Evolutionary conservation across 2,113 vertebrate species (phyloP).

Genomic region (Cynoglossus semilaevis): DNA sequence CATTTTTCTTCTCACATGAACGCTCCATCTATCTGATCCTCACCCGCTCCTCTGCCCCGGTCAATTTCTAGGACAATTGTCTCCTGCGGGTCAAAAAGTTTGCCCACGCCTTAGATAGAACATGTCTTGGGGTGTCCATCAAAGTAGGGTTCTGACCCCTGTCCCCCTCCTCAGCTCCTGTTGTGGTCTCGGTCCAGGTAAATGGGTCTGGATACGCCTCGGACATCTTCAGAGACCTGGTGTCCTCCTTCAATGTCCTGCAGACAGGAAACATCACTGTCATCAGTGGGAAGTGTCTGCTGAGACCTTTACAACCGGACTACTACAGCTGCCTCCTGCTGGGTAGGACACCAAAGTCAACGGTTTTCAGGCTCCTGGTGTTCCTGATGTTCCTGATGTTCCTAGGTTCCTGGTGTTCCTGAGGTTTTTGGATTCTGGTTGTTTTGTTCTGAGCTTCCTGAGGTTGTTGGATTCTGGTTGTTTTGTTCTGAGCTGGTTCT

Average conservation of each 20-base stretch:
- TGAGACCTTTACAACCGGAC: constrained; percentile 75
- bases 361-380: not conserved
- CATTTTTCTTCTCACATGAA: too few species aligned
- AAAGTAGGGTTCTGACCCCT: not conserved
- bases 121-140: not conserved
- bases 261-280: constrained; percentile 83
- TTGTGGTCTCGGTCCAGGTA: constrained; percentile 65
- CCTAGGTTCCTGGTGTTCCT: too few species aligned
- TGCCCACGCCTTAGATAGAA: too few species aligned
- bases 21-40: too few species aligned
- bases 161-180: constrained; percentile 70
- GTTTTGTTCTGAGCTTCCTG: not conserved
- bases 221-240: constrained; percentile 82
- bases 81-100: too few species aligned
- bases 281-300: constrained; percentile 79
- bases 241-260: constrained; percentile 77
- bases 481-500: constrained; percentile 11
- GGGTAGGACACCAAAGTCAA: constrained; percentile 32
- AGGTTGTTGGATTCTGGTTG: not conserved
- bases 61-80: too few species aligned
- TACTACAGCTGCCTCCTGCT: constrained; percentile 43
- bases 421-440: not conserved
- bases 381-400: too few species aligned
- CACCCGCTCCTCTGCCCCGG: too few species aligned
- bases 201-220: constrained; percentile 81